Evolutionary conservation across 2,797 vertebrate species (phyloP).

Genomic region (Triplophysa bombifrons): DNA sequence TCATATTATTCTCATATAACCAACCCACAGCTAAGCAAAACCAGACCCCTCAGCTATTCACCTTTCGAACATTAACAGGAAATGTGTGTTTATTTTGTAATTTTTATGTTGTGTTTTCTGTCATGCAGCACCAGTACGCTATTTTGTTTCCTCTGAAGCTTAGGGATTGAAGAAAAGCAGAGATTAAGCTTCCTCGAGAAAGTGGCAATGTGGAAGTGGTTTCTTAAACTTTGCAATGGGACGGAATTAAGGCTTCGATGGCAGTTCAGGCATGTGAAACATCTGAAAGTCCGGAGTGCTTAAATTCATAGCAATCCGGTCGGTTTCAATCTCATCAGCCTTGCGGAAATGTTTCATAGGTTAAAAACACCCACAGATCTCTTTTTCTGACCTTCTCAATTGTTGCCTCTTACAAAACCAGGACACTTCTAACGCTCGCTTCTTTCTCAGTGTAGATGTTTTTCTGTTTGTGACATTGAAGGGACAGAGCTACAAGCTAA

Average conservation of each 20-base stretch:
- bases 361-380: background rate
- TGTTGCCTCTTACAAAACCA: background rate
- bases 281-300: constrained; percentile 25
- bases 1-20: constrained; percentile 58
- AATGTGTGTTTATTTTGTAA: constrained; percentile 79
- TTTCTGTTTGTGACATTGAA: constrained; percentile 72
- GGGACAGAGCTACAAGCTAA: constrained; percentile 76
- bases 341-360: background rate
- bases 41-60: constrained; percentile 66
- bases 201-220: constrained; percentile 64
- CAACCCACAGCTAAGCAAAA: constrained; percentile 72
- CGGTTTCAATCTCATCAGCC: constrained; percentile 7
- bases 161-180: constrained; percentile 46
- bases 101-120: constrained; percentile 58
- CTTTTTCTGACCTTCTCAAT: background rate
- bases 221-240: constrained; percentile 57
- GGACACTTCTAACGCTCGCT: background rate
- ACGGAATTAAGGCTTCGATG: constrained; percentile 12
- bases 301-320: constrained; percentile 10
- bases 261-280: constrained; percentile 33
- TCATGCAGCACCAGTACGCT: constrained; percentile 35
- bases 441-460: constrained; percentile 31
- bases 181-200: constrained; percentile 74
- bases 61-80: constrained; percentile 77
- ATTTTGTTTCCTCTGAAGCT: constrained; percentile 36